Evolutionary conservation across 2,797 vertebrate species (phyloP), one percentile per base, ranked within the genome.

Genomic region (Dendrocincla tyrannina): DNA sequence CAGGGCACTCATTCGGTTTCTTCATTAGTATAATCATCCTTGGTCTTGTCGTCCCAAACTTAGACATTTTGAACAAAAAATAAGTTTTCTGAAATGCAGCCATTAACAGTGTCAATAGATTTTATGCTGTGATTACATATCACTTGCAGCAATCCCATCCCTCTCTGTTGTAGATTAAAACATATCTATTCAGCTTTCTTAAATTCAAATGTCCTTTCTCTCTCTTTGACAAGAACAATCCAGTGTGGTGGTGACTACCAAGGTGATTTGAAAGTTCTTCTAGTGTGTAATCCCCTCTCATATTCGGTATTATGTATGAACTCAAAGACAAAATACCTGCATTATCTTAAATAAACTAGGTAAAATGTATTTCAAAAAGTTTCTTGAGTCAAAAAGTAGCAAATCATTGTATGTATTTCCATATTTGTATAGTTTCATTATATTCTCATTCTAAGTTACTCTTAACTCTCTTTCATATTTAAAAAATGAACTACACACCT

Each of bases 401-500:
- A 97, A 97, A 97, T 91, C 88, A 96, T 91, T 91, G 96, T 89
- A 95, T 97, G 96, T 97, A 97, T 97, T 97, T 96, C 94, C 95
- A 85, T 97, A 94, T 94, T 96, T 92, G 95, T 95, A 96, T 95
- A 96, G 77, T 92, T 97, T 96, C 96, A 89, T 96, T 96, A 97
- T 96, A 96, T 80, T 95, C 89, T 94, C 56, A 37, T 82, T 96
- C 96, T 96, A 97, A 96, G 93, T 96, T 94, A 92, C 90, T 96
- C 85, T 96, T 89, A 87, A 95, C 90, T 91, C 93, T 96, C 93
- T 95, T 94, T 87, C 91, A 91, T 95, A 95, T 89, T 97, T 97
- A 93, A 95, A 96, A 97, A 96, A 96, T 89, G 49, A 95, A 92
- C 94, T 95, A 97, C 95, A 97, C 96, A 96, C 95, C 96, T 95